Evolutionary conservation across 2,113 vertebrate species (phyloP), one percentile per base, ranked within the genome.

Genomic region (Myrmophylax atrothorax): DNA sequence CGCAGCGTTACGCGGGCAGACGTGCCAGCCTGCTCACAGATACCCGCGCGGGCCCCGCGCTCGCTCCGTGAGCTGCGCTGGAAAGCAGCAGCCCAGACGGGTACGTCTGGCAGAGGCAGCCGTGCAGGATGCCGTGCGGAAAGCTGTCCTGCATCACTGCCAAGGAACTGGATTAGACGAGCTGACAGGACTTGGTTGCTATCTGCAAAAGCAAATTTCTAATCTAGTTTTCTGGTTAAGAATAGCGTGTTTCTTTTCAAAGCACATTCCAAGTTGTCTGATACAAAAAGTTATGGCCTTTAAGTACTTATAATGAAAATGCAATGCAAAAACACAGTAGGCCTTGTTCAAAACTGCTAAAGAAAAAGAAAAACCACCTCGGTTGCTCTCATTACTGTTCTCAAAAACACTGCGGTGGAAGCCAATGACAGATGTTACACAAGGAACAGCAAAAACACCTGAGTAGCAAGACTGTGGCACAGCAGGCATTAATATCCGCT

Each of bases 191-290:
- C 78, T 75, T 53, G 12, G 25, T 58, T 82, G 82, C 83, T 73
- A 17, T 40, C 66, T 56, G 60, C 70, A 75, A 87, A 89, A 93
- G 47, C 68, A 42, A 56, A 64, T 74, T 70, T 63, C 69, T 74
- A 56, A 95, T 92, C 84, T 79, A 18, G 24, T 50, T 94, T 89
- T 81, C 81, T 80, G 64, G 85, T 87, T 58, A 19, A 59, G 72
- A 85, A 52, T 42, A 93, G 85, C 59, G 47, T 28, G 59, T 62
- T 83, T 69, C 60, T 72, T 92, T 70, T 92, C 88, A 78, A 72
- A 93, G 73, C 7, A 8, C 26, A 8, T 50, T 69, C 88, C 73
- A 88, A 37, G 52, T 38, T 81, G 66, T 52, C 72, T 25, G 80
- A 56, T n/a, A 6, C 9, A 49, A 84, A 82, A 50, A 74, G 42